phyloP scores from a whole-genome alignment of 2,113 vertebrate species.

The Dromaius novaehollandiae region DNA sequence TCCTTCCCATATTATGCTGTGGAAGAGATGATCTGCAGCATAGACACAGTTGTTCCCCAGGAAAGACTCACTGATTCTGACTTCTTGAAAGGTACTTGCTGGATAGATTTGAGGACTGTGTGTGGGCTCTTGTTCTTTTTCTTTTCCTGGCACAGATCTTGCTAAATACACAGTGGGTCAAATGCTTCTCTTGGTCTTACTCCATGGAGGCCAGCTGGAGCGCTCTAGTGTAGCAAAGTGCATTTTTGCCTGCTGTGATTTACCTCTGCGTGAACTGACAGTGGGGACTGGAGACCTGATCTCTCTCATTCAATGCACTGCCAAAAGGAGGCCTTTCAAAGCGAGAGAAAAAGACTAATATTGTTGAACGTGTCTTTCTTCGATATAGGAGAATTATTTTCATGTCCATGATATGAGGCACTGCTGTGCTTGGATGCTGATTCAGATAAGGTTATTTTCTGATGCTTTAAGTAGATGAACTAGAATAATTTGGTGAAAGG shows the following conservation, averaged over 20 bases:
- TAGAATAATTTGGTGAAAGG: not conserved
- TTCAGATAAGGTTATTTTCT: not conserved
- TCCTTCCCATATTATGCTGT: not conserved
- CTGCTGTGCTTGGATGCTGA: not conserved
- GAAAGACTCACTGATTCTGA: not conserved
- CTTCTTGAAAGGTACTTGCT: not conserved
- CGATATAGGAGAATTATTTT: not conserved
- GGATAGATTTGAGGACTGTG: not conserved
- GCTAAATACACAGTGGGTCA: slow-evolving; percentile 35
- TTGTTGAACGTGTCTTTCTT: not conserved
- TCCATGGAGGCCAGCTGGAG: not conserved
- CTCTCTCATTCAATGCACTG: not conserved
- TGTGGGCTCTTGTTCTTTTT: slow-evolving; percentile 32
- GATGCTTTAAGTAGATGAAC: not conserved
- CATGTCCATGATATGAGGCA: not conserved
- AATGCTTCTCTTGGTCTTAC: slow-evolving; percentile 22
- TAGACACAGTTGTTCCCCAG: not conserved
- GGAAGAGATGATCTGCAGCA: not conserved
- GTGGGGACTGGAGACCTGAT: not conserved
- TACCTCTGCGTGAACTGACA: not conserved
- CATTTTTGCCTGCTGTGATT: not conserved
- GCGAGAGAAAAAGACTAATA: not conserved
- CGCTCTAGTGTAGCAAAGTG: not conserved
- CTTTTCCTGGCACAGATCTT: slow-evolving; percentile 16
- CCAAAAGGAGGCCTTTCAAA: not conserved